Percentiles rank a stretch among this genome's conserved stretches.
Evolutionary conservation across 2,888 invertebrate genomes (phyloP).

Genomic region (Diplazon laetatorius): DNA sequence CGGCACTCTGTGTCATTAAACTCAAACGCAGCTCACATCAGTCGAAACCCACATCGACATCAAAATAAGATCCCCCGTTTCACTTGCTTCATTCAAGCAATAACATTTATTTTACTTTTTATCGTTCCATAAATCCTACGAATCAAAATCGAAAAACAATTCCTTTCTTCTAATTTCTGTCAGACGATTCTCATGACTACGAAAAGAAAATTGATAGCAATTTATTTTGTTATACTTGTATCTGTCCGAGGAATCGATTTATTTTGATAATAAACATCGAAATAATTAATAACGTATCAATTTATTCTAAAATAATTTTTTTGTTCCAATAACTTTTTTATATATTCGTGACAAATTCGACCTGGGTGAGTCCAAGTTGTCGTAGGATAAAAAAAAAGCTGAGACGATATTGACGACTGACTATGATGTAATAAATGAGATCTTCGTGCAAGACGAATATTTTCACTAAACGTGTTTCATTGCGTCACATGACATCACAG

Average conservation of each 20-base stretch:
- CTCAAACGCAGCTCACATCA: constrained; percentile 13
- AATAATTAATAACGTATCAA: background rate
- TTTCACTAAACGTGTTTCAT: background rate
- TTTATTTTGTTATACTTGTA: no score
- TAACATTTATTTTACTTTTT: background rate
- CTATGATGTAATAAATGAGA: background rate
- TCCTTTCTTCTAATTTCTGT: constrained; percentile 43
- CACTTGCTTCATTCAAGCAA: constrained; percentile 1
- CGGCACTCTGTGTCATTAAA: constrained; percentile 36
- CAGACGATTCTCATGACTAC: no score
- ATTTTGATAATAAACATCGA: constrained; percentile 18
- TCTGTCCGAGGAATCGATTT: no score
- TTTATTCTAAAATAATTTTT: background rate
- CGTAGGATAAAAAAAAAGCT: no score
- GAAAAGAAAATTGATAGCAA: no score
- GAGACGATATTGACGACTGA: no score
- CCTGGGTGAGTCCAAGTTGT: no score
- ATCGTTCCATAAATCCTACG: background rate
- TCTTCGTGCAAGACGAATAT: background rate
- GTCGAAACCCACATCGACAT: constrained; percentile 40
- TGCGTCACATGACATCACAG: no score
- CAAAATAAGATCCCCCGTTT: constrained; percentile 37
- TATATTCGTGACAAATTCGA: no score
- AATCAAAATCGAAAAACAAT: constrained; percentile 31
- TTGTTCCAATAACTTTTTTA: no score